Evolutionary conservation across 2,888 invertebrate species (phyloP), one percentile per base, ranked within the genome.

Genomic region (Leptopterna dolabrata): DNA sequence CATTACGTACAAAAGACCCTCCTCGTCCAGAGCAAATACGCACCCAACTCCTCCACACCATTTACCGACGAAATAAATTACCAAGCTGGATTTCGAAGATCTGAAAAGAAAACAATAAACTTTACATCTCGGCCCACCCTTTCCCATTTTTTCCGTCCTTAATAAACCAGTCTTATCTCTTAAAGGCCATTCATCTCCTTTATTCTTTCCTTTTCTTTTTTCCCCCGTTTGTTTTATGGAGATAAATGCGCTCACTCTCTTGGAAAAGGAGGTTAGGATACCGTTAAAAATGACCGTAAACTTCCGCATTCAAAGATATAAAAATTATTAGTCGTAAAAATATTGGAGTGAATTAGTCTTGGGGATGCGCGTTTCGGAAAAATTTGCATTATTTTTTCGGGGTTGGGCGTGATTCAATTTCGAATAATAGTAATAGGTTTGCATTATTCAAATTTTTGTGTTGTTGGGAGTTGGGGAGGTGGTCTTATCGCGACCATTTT

Each of bases 301-400:
- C 63, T 51, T 51, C 9, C 78, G 70, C 71, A 63, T 63, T 86
- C 43, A 24, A 47, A 78, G 76, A 76, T 78, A 78, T 85, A 86
- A 86, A 86, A 86, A 86, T 86, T 86, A 86, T 86, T 86, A 78
- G 78, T 55, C 86, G 86, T 86, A 86, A 86, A 84, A 86, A 86
- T 80, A 80, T 78, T 55, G 86, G 45, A 86, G 63, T 76, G 86
- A 78, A 86, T 86, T 86, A 86, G 78, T 51, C 45, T 24, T 24
- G 41, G 71, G 71, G 55, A n/a, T 47, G 45, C 45, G 55, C 51
- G 71, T 45, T 43, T 36, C 9, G 43, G 16, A 29, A 7, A 27
- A 71, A 85, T 85, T 85, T 85, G 85, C 85, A 85, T 85, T n/a
- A 19, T 70, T 47, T 81, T 55, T 83, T 16, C 7, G 51, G 36